These are phyloP conservation scores for Pelmatolapia mariae DNA, from an alignment of 2,113 vertebrate genomes.

Conservation along the genomic window DNA sequence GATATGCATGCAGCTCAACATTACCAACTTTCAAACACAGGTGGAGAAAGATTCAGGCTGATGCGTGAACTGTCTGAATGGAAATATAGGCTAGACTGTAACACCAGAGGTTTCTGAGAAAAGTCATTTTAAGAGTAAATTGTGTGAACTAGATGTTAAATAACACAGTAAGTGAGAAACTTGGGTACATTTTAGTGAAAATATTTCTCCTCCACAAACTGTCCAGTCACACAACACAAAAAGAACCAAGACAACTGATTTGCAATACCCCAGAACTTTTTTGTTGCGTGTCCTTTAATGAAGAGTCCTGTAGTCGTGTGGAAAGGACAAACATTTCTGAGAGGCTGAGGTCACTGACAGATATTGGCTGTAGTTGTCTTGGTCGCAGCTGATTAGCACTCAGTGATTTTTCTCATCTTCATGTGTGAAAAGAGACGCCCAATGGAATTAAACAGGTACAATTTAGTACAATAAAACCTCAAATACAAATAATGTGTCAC, in stretches of 20 bases:
- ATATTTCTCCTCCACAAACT: background rate
- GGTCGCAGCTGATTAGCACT: background rate
- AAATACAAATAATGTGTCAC: background rate
- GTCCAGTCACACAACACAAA: background rate
- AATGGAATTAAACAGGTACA: background rate
- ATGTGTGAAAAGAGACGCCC: background rate
- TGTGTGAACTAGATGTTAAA: background rate
- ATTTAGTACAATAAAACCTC: background rate
- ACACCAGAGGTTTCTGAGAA: background rate
- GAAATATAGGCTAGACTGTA: background rate
- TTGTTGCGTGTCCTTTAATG: accelerated
- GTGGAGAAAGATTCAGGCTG: background rate
- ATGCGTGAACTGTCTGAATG: background rate
- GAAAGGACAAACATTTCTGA: background rate
- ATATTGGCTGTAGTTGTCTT: background rate
- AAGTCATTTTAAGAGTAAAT: background rate
- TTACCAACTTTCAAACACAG: background rate
- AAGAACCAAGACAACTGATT: background rate
- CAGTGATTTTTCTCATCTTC: background rate
- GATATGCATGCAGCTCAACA: background rate
- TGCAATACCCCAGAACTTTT: background rate
- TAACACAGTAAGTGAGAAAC: background rate
- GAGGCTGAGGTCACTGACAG: background rate
- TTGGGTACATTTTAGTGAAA: background rate
- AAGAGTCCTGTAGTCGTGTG: background rate